Conservation (phyloP, 2,113 vertebrate species). For the Aplodontia rufa region DNA sequence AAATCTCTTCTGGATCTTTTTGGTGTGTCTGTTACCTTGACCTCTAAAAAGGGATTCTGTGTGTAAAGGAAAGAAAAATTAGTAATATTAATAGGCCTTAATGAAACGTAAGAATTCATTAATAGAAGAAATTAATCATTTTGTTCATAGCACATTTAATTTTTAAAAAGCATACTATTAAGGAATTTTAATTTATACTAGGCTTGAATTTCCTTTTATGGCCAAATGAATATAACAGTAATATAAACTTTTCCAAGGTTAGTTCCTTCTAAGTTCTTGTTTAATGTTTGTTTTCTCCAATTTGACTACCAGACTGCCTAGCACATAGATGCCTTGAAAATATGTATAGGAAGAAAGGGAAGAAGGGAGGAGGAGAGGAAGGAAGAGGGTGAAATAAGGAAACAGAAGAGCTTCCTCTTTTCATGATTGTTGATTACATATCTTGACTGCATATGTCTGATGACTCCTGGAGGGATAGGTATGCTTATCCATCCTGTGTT, state of each 20-base stretch:
- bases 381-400: background rate
- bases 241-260: background rate
- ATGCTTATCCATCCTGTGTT: background rate
- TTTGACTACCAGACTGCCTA: background rate
- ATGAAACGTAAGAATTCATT: background rate
- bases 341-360: background rate
- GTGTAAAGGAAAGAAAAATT: conserved; percentile 67
- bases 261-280: background rate
- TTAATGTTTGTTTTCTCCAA: background rate
- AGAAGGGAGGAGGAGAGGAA: no score
- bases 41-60: conserved; percentile 98
- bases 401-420: background rate
- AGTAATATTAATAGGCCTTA: background rate
- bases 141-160: background rate
- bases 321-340: background rate
- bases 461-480: background rate
- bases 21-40: conserved; percentile 94
- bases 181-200: background rate
- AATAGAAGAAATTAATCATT: background rate
- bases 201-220: background rate
- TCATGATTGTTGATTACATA: background rate
- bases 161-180: conserved; percentile 28
- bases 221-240: background rate
- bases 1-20: conserved; percentile 92
- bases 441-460: background rate